phyloP scores from a whole-genome alignment of 2,888 invertebrate genomes.

The Lycia hirtaria region DNA sequence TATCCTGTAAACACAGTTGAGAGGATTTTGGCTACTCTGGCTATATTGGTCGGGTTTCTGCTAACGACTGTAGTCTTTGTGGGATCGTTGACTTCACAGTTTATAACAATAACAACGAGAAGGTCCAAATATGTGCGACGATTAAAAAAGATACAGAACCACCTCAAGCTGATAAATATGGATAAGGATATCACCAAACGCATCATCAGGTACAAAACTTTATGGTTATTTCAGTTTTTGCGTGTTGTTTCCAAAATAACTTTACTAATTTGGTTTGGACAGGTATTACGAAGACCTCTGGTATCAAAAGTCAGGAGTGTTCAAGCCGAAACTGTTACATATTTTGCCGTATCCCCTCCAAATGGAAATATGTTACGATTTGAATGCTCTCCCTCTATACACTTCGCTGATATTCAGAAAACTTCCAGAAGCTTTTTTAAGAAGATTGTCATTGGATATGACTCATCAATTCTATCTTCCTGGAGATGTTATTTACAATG shows the following conservation, averaged over 20 bases:
- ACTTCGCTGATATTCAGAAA: constrained; percentile 81
- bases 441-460: constrained; percentile 80
- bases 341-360: constrained; percentile 77
- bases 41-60: constrained; percentile 74
- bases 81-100: constrained; percentile 79
- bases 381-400: constrained; percentile 80
- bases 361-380: constrained; percentile 82
- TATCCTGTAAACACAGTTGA: constrained; percentile 75
- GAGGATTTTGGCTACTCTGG: constrained; percentile 67
- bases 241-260: constrained; percentile 13
- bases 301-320: constrained; percentile 82
- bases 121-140: constrained; percentile 75
- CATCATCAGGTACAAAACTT: constrained; percentile 66
- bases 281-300: constrained; percentile 83
- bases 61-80: constrained; percentile 80
- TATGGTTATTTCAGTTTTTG: constrained; percentile 14
- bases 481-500: constrained; percentile 80
- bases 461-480: constrained; percentile 82
- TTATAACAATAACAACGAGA: constrained; percentile 78
- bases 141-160: constrained; percentile 73
- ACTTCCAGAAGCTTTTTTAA: constrained; percentile 81
- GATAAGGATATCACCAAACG: constrained; percentile 67
- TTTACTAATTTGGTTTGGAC: constrained; percentile 20
- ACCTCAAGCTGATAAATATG: constrained; percentile 74
- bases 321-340: constrained; percentile 70